phyloP scores from a whole-genome alignment of 35 echinoderm and acorn worm genomes.

The Apostichopus parvimensis region DNA sequence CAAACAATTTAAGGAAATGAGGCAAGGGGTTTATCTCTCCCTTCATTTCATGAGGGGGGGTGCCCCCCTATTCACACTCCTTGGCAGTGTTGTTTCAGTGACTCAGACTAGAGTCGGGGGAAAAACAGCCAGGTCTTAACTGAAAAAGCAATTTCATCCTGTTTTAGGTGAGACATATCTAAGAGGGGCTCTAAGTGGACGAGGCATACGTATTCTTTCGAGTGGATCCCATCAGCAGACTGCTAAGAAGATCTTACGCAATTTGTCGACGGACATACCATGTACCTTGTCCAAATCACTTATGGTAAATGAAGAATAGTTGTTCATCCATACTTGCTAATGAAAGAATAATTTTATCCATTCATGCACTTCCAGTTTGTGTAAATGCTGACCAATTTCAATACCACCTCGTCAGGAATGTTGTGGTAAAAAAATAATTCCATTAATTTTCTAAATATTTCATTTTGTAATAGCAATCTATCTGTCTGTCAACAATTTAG shows the following conservation, averaged over 20 bases:
- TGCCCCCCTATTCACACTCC: too few species aligned
- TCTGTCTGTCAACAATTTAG: too few species aligned
- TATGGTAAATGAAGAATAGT: constrained; percentile 8
- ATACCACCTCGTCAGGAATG: background rate
- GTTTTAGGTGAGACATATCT: constrained; percentile 32
- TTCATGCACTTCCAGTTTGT: background rate
- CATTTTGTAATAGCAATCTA: too few species aligned
- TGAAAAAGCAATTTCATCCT: background rate
- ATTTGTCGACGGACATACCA: constrained; percentile 22
- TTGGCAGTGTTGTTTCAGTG: too few species aligned
- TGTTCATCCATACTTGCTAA: background rate
- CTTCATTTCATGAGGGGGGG: too few species aligned
- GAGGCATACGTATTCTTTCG: background rate
- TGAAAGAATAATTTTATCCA: too few species aligned
- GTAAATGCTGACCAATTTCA: background rate
- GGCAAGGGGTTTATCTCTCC: too few species aligned
- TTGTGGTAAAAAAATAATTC: background rate
- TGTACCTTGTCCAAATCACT: constrained; percentile 48
- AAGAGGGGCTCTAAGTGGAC: constrained; percentile 1
- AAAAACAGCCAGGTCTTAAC: too few species aligned
- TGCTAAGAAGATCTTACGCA: constrained; percentile 15
- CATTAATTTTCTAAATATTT: background rate
- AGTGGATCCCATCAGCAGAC: constrained; percentile 28
- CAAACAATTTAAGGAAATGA: too few species aligned
- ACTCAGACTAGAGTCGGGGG: too few species aligned